phyloP scores from a whole-genome alignment of 2,888 invertebrate genomes.

The Campoletis raptor region DNA sequence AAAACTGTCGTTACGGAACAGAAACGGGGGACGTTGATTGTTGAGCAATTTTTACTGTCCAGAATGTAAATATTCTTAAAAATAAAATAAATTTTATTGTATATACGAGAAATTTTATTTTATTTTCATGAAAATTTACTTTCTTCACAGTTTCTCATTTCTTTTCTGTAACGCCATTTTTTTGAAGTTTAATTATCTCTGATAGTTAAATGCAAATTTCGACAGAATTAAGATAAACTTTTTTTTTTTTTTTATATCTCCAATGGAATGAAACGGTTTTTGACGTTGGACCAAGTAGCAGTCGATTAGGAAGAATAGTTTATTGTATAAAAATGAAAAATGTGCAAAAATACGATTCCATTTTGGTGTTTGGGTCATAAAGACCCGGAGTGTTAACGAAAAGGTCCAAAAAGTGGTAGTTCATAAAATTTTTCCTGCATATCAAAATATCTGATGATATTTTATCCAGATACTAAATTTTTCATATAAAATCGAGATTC shows the following conservation, averaged over 20 bases:
- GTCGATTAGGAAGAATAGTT: not conserved
- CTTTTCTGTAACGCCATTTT: too few relatives aligned
- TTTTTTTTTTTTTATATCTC: not conserved
- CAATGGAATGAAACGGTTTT: not conserved
- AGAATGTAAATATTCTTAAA: too few relatives aligned
- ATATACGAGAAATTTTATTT: too few relatives aligned
- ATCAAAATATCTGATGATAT: not conserved
- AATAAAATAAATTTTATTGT: too few relatives aligned
- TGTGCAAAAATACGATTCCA: not conserved
- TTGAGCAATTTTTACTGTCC: too few relatives aligned
- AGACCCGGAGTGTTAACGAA: not conserved
- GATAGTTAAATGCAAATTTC: not conserved
- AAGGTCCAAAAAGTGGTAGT: not conserved
- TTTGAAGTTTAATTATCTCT: too few relatives aligned
- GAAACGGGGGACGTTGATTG: too few relatives aligned
- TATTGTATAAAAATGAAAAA: not conserved
- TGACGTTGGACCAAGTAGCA: not conserved
- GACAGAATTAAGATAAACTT: not conserved
- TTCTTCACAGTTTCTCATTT: too few relatives aligned
- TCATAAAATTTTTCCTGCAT: not conserved
- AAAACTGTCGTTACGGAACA: too few relatives aligned
- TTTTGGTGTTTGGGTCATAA: not conserved
- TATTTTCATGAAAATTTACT: too few relatives aligned
- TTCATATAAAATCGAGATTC: not conserved
- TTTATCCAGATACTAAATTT: conserved; percentile 4